Percentiles rank a stretch among this genome's conserved stretches.
These are phyloP conservation scores for Grantiella picta DNA, from an alignment of 2,113 vertebrate species.

Conservation along the genomic window DNA sequence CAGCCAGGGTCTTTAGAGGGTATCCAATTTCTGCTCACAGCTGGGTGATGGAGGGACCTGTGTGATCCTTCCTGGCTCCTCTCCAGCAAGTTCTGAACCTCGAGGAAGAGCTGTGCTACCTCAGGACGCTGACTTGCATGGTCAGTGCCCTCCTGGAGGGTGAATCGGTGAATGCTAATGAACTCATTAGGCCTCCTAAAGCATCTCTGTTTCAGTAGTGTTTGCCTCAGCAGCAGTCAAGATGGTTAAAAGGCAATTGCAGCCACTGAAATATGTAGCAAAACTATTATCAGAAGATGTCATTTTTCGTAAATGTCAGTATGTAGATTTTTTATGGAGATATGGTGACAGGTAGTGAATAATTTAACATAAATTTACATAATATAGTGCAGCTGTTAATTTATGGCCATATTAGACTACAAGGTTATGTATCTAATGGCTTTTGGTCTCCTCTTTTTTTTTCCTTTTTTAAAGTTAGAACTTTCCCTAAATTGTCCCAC, in stretches of 20 bases:
- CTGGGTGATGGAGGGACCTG: background rate
- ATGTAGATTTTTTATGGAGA: slow-evolving; percentile 74
- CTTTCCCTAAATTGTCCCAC: slow-evolving; percentile 53
- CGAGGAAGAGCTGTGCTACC: background rate
- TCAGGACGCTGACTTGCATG: background rate
- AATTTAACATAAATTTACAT: slow-evolving; percentile 82
- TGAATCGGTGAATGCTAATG: slow-evolving; percentile 46
- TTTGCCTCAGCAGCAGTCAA: slow-evolving; percentile 57
- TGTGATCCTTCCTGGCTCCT: background rate
- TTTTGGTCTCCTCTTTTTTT: slow-evolving; percentile 27
- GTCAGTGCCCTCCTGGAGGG: background rate
- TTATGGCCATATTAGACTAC: slow-evolving; percentile 72
- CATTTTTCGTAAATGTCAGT: slow-evolving; percentile 73
- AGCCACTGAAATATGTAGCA: slow-evolving; percentile 32
- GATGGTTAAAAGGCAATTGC: slow-evolving; percentile 54
- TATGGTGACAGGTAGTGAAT: slow-evolving; percentile 73
- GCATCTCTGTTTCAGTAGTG: slow-evolving; percentile 26
- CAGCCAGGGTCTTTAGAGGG: background rate
- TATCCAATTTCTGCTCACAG: background rate
- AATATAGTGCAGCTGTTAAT: slow-evolving; percentile 76
- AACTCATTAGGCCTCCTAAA: slow-evolving; percentile 51
- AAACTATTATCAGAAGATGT: slow-evolving; percentile 73
- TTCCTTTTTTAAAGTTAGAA: slow-evolving; percentile 41
- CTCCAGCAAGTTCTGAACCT: background rate
- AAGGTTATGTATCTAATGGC: slow-evolving; percentile 71